Percentiles rank a stretch among this genome's conserved stretches.
Evolutionary conservation across 2,113 vertebrate species (phyloP).

Genomic region (Ranitomeya variabilis): DNA sequence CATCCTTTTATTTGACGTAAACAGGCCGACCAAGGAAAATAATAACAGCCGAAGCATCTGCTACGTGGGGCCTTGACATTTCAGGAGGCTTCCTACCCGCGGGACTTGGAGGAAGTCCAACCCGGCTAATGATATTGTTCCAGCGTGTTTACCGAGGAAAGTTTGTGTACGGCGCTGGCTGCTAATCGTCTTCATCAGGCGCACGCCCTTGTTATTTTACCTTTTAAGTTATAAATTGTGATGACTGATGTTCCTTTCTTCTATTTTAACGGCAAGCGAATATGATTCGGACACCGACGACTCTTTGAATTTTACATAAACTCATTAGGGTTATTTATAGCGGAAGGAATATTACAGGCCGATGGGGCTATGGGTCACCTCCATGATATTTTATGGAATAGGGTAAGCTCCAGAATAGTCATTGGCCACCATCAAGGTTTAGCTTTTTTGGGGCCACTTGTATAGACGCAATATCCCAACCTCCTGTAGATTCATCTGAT

Average conservation of each 20-base stretch:
- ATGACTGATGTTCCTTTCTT: conserved; percentile 40
- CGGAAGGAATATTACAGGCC: too few relatives aligned
- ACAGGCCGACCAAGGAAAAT: conserved; percentile 69
- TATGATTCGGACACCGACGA: not conserved
- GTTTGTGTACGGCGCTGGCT: conserved; percentile 63
- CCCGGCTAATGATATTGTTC: conserved; percentile 79
- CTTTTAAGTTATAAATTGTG: conserved; percentile 43
- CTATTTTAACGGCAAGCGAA: conserved; percentile 9
- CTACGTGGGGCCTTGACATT: conserved; percentile 79
- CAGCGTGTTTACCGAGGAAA: conserved; percentile 73
- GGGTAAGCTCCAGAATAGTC: too few relatives aligned
- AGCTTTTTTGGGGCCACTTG: too few relatives aligned
- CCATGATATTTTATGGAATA: too few relatives aligned
- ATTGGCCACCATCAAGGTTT: too few relatives aligned
- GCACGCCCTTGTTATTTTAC: conserved; percentile 55
- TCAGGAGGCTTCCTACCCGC: conserved; percentile 80
- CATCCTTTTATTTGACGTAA: conserved; percentile 74
- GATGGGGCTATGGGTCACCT: too few relatives aligned
- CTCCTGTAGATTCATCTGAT: too few relatives aligned
- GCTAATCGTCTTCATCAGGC: conserved; percentile 23
- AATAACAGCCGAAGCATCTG: conserved; percentile 81
- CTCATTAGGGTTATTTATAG: conserved; percentile 31
- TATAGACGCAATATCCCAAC: too few relatives aligned
- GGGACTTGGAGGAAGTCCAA: conserved; percentile 81
- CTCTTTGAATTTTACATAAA: conserved; percentile 6